Conservation (phyloP, 2,888 invertebrate species). For the Philonicus albiceps region DNA sequence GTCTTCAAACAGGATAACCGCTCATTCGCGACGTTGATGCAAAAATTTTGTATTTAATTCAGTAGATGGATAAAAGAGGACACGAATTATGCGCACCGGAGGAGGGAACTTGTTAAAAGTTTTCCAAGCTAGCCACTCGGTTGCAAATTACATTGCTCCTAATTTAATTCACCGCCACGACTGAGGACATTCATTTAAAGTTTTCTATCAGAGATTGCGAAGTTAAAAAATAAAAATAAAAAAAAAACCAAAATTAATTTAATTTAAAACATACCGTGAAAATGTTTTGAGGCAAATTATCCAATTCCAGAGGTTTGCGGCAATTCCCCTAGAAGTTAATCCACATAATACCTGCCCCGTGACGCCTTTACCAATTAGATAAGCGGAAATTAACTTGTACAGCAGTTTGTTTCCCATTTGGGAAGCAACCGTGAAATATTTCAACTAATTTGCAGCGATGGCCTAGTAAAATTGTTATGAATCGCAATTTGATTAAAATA, state of each 20-base stretch:
- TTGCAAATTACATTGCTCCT: not conserved
- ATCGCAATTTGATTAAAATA: not conserved
- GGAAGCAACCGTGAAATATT: not conserved
- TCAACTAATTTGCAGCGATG: not conserved
- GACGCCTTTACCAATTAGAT: not conserved
- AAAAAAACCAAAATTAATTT: not conserved
- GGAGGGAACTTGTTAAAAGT: not conserved
- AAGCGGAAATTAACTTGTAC: not conserved
- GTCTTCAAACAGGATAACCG: not conserved
- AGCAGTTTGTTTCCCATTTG: not conserved
- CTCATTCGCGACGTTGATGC: not conserved
- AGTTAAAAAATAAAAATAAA: not conserved
- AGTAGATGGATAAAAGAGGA: not conserved
- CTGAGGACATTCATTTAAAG: not conserved
- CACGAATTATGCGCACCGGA: not conserved
- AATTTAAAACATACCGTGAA: not conserved
- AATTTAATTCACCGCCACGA: not conserved
- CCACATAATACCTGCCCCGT: not conserved
- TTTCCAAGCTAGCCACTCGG: not conserved
- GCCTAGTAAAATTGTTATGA: not conserved
- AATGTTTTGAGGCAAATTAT: not conserved
- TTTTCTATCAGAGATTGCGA: not conserved
- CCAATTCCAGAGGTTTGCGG: not conserved
- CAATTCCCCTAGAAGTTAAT: not conserved
- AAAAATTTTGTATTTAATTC: not conserved